Evolutionary conservation across 1,140 invertebrate genomes (phyloP), one percentile per base, ranked within the genome.

Genomic region (Dysdera silvatica): DNA sequence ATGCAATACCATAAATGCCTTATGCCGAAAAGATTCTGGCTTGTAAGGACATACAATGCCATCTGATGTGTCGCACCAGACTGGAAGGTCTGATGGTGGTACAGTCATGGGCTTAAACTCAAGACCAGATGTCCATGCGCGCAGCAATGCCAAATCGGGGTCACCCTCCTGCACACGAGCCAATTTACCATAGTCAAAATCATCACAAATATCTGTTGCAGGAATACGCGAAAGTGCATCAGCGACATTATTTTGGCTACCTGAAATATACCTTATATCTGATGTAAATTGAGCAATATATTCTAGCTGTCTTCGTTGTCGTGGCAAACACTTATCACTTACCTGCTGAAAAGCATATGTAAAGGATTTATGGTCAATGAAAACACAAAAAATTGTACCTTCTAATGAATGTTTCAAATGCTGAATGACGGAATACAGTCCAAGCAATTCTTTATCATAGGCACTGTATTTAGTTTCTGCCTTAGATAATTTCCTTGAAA

Each of bases 201-300:
- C 6, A 40, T 37, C n/a, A 10, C 3, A 28, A 18, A 26, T 20
- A 3, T 26, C 2, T 4, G 7, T 47, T 32, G 4, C 4, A 23
- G 32, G 10, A 18, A 61, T 32, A n/a, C 57, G 49, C 6, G 61
- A 65, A 5, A 63, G 43, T 1, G 61, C 5, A 60, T 64, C 61
- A 2, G 61, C 61, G 12, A 63, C 37, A 23, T 48, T 43, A 47
- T 79, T 78, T 3, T 72, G 61, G 1, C 61, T 52, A 10, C 78
- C 76, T 2, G 65, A 20, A 20, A 78, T 67, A 61, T 77, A 70
- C 16, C 60, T 31, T 29, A 78, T 74, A 26, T 75, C 65, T 0
- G 72, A 74, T 0, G 72, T 72, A 55, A 73, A 77, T 65, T 76
- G 74, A 1, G 69, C 57, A 14, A 79, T 75, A 32, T 63, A 74